Evolutionary conservation across 2,888 invertebrate genomes (phyloP).

Genomic region (Ochropleura plecta): DNA sequence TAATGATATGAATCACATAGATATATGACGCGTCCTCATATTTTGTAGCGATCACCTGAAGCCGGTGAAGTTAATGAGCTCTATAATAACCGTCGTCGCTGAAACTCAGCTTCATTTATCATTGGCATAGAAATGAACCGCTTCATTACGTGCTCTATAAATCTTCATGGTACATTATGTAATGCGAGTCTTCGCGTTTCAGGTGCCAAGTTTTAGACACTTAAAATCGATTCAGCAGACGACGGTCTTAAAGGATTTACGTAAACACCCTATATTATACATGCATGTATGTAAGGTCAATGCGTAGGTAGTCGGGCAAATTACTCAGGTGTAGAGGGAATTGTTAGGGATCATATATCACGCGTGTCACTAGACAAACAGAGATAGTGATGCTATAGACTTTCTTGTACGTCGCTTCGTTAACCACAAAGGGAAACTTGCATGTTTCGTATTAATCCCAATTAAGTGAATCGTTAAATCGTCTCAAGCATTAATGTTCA

Average conservation of each 20-base stretch:
- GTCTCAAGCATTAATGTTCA: constrained; percentile 5
- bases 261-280: constrained; percentile 32
- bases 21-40: constrained; percentile 31
- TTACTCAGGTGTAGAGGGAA: constrained; percentile 26
- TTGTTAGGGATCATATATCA: constrained; percentile 37
- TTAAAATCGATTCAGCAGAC: constrained; percentile 50
- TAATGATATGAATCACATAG: constrained; percentile 46
- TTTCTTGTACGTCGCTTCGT: constrained; percentile 26
- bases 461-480: constrained; percentile 2
- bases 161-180: constrained; percentile 50
- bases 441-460: neutral
- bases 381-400: constrained; percentile 38
- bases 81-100: constrained; percentile 41
- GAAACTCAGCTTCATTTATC: constrained; percentile 54
- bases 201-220: constrained; percentile 47
- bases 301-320: constrained; percentile 41
- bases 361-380: constrained; percentile 41
- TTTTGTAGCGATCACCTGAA: constrained; percentile 48
- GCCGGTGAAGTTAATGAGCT: constrained; percentile 47
- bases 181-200: constrained; percentile 35
- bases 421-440: constrained; percentile 23
- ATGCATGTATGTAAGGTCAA: constrained; percentile 29
- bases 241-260: constrained; percentile 37
- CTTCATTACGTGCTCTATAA: constrained; percentile 55
- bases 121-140: constrained; percentile 51